Percentiles rank a stretch among this genome's conserved stretches.
Conservation (phyloP, 2,888 invertebrate genomes). For the Eupithecia abbreviata region DNA sequence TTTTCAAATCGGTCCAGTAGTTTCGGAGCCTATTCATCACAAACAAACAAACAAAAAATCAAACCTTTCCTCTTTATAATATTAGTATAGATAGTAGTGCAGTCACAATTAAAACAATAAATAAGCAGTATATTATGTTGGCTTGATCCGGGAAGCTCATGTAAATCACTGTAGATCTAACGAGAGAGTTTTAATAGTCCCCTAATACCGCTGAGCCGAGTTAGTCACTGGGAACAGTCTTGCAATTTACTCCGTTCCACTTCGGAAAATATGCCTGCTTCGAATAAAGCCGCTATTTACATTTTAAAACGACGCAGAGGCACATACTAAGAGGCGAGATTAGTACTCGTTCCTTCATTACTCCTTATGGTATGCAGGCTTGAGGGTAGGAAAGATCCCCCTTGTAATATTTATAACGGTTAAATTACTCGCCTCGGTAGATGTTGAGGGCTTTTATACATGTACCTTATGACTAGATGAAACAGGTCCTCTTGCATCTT, state of each 20-base stretch:
- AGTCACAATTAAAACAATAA: conserved; percentile 47
- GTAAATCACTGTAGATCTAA: conserved; percentile 65
- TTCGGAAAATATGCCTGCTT: conserved; percentile 63
- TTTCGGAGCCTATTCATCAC: too few relatives aligned
- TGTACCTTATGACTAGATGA: background rate
- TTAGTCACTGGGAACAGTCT: conserved; percentile 60
- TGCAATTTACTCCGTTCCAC: conserved; percentile 66
- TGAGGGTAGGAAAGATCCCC: conserved; percentile 29
- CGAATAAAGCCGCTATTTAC: conserved; percentile 52
- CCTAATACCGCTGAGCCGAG: conserved; percentile 64
- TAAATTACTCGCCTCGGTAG: conserved; percentile 34
- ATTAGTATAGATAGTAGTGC: too few relatives aligned
- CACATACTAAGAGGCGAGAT: conserved; percentile 49
- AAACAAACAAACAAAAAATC: too few relatives aligned
- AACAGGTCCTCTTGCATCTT: background rate
- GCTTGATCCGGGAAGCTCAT: conserved; percentile 63
- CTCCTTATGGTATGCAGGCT: conserved; percentile 43
- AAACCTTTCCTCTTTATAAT: too few relatives aligned
- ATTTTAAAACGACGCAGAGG: conserved; percentile 51
- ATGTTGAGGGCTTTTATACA: conserved; percentile 17
- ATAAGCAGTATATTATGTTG: conserved; percentile 54
- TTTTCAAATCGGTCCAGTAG: too few relatives aligned
- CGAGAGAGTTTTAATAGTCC: conserved; percentile 70
- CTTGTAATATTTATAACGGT: conserved; percentile 36
- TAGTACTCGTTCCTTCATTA: conserved; percentile 52